Base-by-base conservation (phyloP, 2,888 invertebrate genomes). In the Limnephilus rhombicus region DNA sequence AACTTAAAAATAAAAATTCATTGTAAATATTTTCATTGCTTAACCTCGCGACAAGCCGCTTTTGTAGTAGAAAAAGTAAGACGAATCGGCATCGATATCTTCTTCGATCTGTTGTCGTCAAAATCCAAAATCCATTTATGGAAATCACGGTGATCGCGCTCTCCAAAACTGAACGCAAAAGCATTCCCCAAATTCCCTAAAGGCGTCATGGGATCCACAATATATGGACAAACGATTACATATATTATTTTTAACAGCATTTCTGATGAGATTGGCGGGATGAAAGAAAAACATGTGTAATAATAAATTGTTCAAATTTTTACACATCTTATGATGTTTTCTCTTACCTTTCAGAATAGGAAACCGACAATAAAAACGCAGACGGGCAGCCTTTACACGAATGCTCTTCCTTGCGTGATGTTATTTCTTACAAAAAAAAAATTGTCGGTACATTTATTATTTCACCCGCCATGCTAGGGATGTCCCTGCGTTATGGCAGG, bases 41-140 rank as follows among this genome's bases (percentile, higher is more conserved):
- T 18, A 68, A 68, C 24, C 24, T 24, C 68, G 24, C 24, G 24
- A 1, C 68, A 24, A 68, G 68, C 2, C 9, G n/a, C 24, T 68
- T 68, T 68, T 9, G 68, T 24, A 24, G 68, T 68, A 68, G 68
- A 68, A 68, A 68, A 68, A 24, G 68, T 9, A 68, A 24, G 68
- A 68, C 68, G 68, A 68, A 68, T n/a, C n/a, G 68, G 68, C 24
- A 68, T 24, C 68, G 24, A n/a, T 68, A 68, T 68, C 68, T 24
- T 68, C 68, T 68, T 68, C 68, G 24, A 68, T 68, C n/a, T 68
- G 68, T n/a, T n/a, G 68, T 68, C 68, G 68, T 24, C 68, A n/a
- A 24, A 68, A n/a, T 68, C 68, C 83, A 37, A 37, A 34, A 34
- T 37, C 83, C 83, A 41, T n/a, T n/a, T 83, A 83, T 83, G 83